Evolutionary conservation across 1,140 invertebrate genomes (phyloP).

Genomic region (Ostrea edulis): DNA sequence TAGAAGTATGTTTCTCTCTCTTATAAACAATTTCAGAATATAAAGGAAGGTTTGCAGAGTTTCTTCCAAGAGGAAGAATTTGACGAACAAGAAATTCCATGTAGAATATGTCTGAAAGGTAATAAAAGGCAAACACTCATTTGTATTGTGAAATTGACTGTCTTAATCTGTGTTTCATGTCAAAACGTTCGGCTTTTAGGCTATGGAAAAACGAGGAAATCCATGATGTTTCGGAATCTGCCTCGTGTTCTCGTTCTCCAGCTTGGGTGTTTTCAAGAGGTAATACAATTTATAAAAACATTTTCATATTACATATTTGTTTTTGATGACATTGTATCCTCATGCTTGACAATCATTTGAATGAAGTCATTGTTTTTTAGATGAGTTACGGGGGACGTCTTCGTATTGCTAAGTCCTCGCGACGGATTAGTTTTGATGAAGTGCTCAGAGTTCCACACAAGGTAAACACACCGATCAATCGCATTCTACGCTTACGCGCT

Average conservation of each 20-base stretch:
- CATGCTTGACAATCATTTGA: background rate
- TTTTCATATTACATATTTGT: background rate
- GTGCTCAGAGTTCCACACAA: background rate
- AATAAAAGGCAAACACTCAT: background rate
- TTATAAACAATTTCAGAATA: background rate
- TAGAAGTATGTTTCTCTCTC: no score
- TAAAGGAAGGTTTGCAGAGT: background rate
- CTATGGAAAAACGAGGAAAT: background rate
- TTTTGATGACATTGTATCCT: background rate
- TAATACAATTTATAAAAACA: background rate
- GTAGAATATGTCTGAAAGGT: background rate
- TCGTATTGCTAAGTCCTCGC: background rate
- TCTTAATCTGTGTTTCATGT: background rate
- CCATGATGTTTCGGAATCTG: background rate
- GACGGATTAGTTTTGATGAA: background rate
- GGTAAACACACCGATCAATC: background rate
- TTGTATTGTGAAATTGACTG: background rate
- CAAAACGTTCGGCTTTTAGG: background rate
- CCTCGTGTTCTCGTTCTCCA: background rate
- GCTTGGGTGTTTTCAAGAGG: background rate
- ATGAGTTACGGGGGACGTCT: background rate
- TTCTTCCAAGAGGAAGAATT: background rate
- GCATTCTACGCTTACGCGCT: no score
- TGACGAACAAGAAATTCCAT: conserved; percentile 1
- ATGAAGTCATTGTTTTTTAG: background rate